Percentiles rank a stretch among this genome's conserved stretches.
phyloP scores from a whole-genome alignment of 1,140 invertebrate genomes.

The Calephelis nemesis region DNA sequence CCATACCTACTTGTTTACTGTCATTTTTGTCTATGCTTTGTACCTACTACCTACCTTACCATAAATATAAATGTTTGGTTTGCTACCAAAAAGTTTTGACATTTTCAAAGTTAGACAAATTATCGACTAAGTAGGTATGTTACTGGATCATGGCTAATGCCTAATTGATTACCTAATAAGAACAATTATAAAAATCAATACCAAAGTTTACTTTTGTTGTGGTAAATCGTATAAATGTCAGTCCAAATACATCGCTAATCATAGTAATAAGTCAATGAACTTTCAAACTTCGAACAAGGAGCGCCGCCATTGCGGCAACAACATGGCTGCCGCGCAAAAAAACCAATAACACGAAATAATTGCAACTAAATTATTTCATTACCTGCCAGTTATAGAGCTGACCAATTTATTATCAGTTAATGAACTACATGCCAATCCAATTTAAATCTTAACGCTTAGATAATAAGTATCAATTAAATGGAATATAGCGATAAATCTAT shows the following conservation, averaged over 20 bases:
- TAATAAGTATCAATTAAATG: slow-evolving; percentile 11
- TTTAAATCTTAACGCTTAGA: slow-evolving; percentile 3
- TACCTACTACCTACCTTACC: too few relatives aligned
- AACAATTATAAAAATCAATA: too few relatives aligned
- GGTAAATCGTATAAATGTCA: slow-evolving; percentile 10
- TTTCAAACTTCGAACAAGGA: slow-evolving; percentile 38
- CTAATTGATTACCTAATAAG: too few relatives aligned
- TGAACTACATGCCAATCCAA: not conserved
- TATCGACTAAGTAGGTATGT: too few relatives aligned
- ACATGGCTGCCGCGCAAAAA: slow-evolving; percentile 46
- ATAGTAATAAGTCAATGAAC: slow-evolving; percentile 28
- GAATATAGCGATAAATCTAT: slow-evolving; percentile 6
- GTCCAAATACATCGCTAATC: slow-evolving; percentile 15
- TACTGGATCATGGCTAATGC: too few relatives aligned
- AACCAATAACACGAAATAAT: slow-evolving; percentile 46
- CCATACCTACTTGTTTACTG: too few relatives aligned
- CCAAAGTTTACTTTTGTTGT: slow-evolving; percentile 7
- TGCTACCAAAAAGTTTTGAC: too few relatives aligned
- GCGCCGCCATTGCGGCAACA: slow-evolving; percentile 44
- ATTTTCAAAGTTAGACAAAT: too few relatives aligned
- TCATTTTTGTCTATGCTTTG: too few relatives aligned
- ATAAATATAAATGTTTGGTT: too few relatives aligned
- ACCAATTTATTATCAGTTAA: slow-evolving; percentile 10
- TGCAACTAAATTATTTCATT: slow-evolving; percentile 52
- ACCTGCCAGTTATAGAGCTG: slow-evolving; percentile 33